A percentile compares a stretch with the other conserved stretches of the same genome.
Conservation (phyloP, 2,113 vertebrate species). For the Tautogolabrus adspersus region DNA sequence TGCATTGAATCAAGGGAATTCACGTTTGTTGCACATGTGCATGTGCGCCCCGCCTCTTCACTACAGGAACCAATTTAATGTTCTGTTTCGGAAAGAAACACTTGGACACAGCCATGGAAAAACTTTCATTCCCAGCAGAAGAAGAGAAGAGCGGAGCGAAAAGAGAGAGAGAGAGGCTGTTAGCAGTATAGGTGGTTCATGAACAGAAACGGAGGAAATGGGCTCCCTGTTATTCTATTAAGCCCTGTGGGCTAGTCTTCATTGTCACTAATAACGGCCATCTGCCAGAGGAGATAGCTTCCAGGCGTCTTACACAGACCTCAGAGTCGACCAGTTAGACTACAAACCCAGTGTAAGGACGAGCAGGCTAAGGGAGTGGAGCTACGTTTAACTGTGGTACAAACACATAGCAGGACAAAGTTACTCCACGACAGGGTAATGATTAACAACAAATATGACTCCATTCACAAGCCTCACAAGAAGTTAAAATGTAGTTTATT, state of each 20-base stretch:
- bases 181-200: conserved; percentile 34
- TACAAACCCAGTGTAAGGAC: background rate
- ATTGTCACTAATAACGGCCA: conserved; percentile 78
- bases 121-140: conserved; percentile 45
- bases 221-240: conserved; percentile 61
- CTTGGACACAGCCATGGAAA: conserved; percentile 56
- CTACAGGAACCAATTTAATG: conserved; percentile 44
- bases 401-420: background rate
- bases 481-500: background rate
- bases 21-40: conserved; percentile 53
- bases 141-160: conserved; percentile 1
- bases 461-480: background rate
- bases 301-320: conserved; percentile 64
- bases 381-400: background rate
- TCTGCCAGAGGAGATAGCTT: conserved; percentile 66
- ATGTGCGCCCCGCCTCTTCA: conserved; percentile 2
- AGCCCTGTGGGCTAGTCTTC: conserved; percentile 49
- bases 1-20: conserved; percentile 40
- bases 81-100: background rate
- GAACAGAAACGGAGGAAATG: conserved; percentile 59
- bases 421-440: background rate
- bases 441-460: background rate
- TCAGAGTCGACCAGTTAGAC: conserved; percentile 12
- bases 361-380: background rate
- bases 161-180: conserved; percentile 6